Evolutionary conservation across 2,797 vertebrate genomes (phyloP), one percentile per base, ranked within the genome.

Genomic region (Hapalemur alaotrensis): DNA sequence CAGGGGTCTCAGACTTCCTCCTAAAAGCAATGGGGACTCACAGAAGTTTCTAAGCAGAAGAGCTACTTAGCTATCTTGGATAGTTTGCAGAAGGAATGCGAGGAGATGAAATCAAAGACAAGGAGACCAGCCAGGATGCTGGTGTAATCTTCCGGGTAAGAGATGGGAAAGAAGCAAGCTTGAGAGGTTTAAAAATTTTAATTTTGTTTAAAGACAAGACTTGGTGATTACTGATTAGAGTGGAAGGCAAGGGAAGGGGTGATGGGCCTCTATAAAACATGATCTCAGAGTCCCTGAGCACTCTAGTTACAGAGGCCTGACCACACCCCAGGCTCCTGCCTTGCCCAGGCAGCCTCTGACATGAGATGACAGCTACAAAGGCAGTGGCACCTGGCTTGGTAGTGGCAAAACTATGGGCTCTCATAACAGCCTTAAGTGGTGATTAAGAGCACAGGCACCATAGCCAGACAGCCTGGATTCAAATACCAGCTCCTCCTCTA

Each of bases 71-170:
- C 80, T 94, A 54, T 84, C 59, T 76, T 32, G 23, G 63, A 32
- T 20, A 54, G 52, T 87, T 76, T 88, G 22, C 38, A 61, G 61
- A 96, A 73, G 67, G 78, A 97, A 89, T 84, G 28, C 76, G 72
- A 93, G 59, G 41, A 88, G 72, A 87, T 76, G 50, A 70, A 70
- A 69, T 48, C 2, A 17, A 73, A 89, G 81, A 69, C 54, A 67
- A 65, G 57, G 67, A 84, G 30, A 82, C 48, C 70, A 87, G 76
- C 41, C 69, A 73, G 52, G 41, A 82, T 32, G 50, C 41, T 78
- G 25, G 12, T 93, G 25, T 43, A 75, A 61, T 72, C n/a, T 72
- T 79, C 32, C 48, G 54, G 15, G 46, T 54, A 46, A 93, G 76
- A 82, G n/a, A 50, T 7, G 38, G 35, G 20, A 91, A 92, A 92